phyloP scores from a whole-genome alignment of 2,113 vertebrate genomes.

The Dasyurus viverrinus region DNA sequence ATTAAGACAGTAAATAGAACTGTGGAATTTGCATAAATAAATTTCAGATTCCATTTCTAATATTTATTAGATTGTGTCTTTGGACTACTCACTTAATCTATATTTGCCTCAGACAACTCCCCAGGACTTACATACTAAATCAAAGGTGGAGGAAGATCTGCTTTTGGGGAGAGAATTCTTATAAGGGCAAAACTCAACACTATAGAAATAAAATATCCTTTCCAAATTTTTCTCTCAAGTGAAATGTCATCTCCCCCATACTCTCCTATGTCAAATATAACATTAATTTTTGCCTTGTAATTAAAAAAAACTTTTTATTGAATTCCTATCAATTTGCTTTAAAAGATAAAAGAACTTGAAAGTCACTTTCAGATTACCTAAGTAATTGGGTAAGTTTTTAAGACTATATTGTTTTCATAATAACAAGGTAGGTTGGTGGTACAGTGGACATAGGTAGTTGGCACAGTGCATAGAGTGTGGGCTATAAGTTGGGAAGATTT shows the following conservation, averaged over 20 bases:
- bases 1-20: too few species aligned
- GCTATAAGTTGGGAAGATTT: neutral
- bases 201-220: neutral
- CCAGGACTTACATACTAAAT: neutral
- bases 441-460: neutral
- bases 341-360: neutral
- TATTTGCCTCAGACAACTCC: neutral
- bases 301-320: neutral
- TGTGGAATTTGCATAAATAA: too few species aligned
- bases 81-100: neutral
- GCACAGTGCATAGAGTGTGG: neutral
- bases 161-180: neutral
- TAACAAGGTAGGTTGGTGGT: neutral
- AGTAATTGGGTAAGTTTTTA: neutral
- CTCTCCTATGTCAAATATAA: too few species aligned
- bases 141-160: neutral
- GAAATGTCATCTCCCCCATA: neutral
- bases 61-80: neutral
- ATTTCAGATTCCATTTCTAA: neutral
- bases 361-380: neutral
- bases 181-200: neutral
- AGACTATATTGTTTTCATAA: neutral
- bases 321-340: neutral
- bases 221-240: neutral
- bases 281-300: neutral